phyloP scores from a whole-genome alignment of 2,888 invertebrate species.

The Drosophila setosimentum region DNA sequence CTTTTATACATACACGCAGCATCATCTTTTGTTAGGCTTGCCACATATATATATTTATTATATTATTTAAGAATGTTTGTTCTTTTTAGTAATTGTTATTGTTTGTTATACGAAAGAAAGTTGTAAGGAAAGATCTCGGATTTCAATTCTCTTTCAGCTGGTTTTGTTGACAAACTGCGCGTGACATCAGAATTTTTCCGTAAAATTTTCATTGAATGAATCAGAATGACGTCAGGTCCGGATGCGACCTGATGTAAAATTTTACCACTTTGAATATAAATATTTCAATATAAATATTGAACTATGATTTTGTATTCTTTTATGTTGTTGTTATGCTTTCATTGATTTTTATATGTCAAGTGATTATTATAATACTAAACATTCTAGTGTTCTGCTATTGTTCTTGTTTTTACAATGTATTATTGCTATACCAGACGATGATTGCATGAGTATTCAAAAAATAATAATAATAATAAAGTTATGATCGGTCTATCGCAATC shows the following conservation, averaged over 20 bases:
- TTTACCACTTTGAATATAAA: constrained; percentile 81
- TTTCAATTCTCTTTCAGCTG: constrained; percentile 70
- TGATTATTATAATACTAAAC: constrained; percentile 24
- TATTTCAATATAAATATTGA: constrained; percentile 22
- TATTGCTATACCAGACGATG: constrained; percentile 13
- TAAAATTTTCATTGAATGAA: constrained; percentile 60
- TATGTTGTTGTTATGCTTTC: constrained; percentile 22
- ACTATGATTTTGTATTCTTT: constrained; percentile 12
- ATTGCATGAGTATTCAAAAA: constrained; percentile 21
- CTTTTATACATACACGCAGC: constrained; percentile 66
- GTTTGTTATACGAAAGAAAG: constrained; percentile 44
- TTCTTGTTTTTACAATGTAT: constrained; percentile 30
- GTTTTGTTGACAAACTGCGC: constrained; percentile 84
- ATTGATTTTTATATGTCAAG: constrained; percentile 17
- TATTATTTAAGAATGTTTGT: constrained; percentile 23
- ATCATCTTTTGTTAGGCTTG: constrained; percentile 50
- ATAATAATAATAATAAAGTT: constrained; percentile 3
- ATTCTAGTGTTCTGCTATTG: constrained; percentile 2
- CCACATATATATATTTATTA: constrained; percentile 34
- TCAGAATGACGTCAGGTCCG: constrained; percentile 27
- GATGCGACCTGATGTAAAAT: constrained; percentile 46
- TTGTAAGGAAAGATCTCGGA: constrained; percentile 53
- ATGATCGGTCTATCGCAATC: background rate
- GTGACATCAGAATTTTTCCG: constrained; percentile 83
- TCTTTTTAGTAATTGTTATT: constrained; percentile 23